Evolutionary conservation across 2,888 invertebrate species (phyloP), one percentile per base, ranked within the genome.

Genomic region (Baronia brevicornis): DNA sequence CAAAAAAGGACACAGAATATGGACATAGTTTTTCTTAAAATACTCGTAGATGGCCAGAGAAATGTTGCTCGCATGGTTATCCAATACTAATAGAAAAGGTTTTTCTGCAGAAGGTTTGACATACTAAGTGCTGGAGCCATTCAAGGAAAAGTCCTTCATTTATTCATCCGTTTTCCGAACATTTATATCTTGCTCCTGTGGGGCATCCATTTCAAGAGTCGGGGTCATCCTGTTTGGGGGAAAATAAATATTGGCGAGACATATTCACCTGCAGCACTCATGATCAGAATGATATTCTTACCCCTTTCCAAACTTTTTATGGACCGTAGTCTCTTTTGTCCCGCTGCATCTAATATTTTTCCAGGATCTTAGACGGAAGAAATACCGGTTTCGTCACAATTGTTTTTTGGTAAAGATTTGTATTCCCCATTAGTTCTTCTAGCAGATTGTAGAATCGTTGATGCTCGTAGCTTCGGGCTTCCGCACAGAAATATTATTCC

Each of bases 181-280:
- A 51, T 39, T 42, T 51, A 33, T 54, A 54, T 15, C 72, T 38
- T 3, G 69, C 55, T 17, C 60, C 59, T 38, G 53, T 41, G 68
- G 69, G 7, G 73, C 72, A 55, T 63, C 66, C 30, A 60, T 61
- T 39, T 68, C 57, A 5, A 78, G 50, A 1, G 41, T 36, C 5
- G 62, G 60, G 22, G 59, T 61, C 62, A 70, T 50, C 34, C 66
- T 61, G 40, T 74, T 61, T 11, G 33, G 1, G 71, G 71, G 35
- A 63, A 80, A 26, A 80, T 74, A 45, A 78, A 74, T 70, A 80
- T 70, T 2, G 74, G 77, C 3, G 75, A 73, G 13, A 79, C 50
- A 41, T 45, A 75, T 4, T 5, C 36, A 28, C 5, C 74, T 64
- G 23, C 64, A 50, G 41, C 60, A 47, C 54, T 75, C 55, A 73